Conservation (phyloP, 2,888 invertebrate genomes). For the Fabriciana adippe region DNA sequence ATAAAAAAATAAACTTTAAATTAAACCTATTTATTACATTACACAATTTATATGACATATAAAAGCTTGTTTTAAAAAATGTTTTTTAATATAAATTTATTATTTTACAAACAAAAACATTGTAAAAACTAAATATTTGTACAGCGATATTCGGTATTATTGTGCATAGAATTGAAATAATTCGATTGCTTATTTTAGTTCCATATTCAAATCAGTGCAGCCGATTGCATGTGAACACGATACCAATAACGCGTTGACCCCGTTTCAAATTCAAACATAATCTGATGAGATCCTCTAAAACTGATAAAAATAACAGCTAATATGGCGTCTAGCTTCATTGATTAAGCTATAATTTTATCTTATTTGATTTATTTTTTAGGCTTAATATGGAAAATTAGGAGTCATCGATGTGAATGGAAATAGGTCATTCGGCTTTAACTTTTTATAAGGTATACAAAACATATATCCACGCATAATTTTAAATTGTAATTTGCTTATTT, state of each 20-base stretch:
- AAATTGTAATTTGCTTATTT: too few species aligned
- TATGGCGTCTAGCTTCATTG: constrained; percentile 1
- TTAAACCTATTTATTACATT: too few species aligned
- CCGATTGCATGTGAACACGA: constrained; percentile 38
- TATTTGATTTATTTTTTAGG: too few species aligned
- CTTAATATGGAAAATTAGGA: too few species aligned
- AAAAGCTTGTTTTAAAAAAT: too few species aligned
- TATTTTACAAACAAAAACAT: constrained; percentile 17
- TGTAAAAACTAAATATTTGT: constrained; percentile 6
- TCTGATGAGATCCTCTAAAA: constrained; percentile 26
- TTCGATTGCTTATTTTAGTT: constrained; percentile 36
- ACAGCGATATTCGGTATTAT: constrained; percentile 24
- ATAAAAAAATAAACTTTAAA: too few species aligned
- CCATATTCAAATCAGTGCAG: constrained; percentile 36
- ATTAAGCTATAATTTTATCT: neutral
- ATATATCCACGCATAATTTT: too few species aligned
- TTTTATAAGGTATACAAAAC: too few species aligned
- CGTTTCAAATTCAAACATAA: constrained; percentile 31
- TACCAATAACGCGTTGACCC: constrained; percentile 33
- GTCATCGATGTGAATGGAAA: too few species aligned
- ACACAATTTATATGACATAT: too few species aligned
- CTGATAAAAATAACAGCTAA: constrained; percentile 20
- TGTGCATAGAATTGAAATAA: constrained; percentile 31
- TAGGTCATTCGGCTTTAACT: too few species aligned
- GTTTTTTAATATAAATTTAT: too few species aligned